Evolutionary conservation across 2,888 invertebrate genomes (phyloP).

Genomic region (Tetheella fluctuosa): DNA sequence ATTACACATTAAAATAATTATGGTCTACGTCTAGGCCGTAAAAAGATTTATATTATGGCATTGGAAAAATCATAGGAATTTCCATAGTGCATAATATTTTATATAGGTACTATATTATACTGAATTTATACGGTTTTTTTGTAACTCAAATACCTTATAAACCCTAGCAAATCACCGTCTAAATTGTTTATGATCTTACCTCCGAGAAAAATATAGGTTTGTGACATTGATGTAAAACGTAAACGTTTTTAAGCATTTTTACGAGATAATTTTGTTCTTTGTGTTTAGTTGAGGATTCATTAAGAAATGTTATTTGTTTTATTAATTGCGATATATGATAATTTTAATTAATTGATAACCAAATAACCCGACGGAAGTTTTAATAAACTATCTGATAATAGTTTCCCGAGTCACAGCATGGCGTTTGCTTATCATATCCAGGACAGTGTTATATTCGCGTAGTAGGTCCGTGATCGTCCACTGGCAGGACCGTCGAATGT

Average conservation of each 20-base stretch:
- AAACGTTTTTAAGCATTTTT: no score
- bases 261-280: no score
- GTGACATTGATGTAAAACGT: no score
- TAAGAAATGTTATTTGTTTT: no score
- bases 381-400: constrained; percentile 34
- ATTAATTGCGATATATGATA: no score
- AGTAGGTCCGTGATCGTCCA: neutral
- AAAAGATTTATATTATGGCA: neutral
- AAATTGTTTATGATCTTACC: no score
- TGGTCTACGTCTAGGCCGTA: neutral
- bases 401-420: constrained; percentile 29
- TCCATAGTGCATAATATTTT: neutral
- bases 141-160: no score
- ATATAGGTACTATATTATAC: no score
- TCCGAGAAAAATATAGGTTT: no score
- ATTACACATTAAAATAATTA: neutral
- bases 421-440: neutral
- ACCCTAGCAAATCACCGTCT: no score
- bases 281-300: no score
- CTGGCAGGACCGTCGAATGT: neutral
- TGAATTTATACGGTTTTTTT: no score
- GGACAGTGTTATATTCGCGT: constrained; percentile 5
- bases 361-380: constrained; percentile 18
- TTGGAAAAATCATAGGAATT: neutral
- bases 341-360: neutral